Evolutionary conservation across 2,797 vertebrate species (phyloP).

Genomic region (Eupleurogrammus muticus): DNA sequence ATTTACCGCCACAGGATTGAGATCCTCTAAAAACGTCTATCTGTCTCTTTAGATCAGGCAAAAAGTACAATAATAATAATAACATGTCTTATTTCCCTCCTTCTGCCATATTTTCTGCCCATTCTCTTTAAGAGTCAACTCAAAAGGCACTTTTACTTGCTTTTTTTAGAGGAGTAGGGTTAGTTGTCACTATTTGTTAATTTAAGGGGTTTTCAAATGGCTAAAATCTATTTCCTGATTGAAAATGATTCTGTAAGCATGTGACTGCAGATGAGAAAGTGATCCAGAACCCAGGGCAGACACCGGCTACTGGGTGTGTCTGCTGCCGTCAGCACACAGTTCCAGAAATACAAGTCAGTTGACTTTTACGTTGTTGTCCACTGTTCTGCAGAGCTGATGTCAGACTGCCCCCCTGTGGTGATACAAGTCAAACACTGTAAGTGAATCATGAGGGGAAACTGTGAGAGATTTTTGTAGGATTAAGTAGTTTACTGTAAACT

Average conservation of each 20-base stretch:
- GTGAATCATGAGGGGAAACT: background rate
- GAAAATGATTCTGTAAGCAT: background rate
- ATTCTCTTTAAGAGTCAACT: no score
- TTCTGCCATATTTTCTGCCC: no score
- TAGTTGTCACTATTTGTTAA: no score
- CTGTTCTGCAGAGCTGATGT: background rate
- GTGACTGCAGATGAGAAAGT: slow-evolving; percentile 17
- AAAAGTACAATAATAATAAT: no score
- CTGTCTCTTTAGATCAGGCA: no score
- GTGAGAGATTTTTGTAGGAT: background rate
- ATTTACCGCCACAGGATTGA: no score
- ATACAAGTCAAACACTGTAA: background rate
- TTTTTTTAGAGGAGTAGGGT: no score
- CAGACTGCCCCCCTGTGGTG: slow-evolving; percentile 56
- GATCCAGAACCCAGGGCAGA: slow-evolving; percentile 35
- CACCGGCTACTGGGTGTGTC: slow-evolving; percentile 57
- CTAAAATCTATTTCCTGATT: no score
- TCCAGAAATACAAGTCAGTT: slow-evolving; percentile 62
- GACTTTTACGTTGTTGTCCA: slow-evolving; percentile 30
- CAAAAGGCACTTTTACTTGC: no score
- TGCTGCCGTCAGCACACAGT: background rate
- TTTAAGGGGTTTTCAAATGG: no score
- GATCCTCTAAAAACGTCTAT: no score
- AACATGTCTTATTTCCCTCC: no score
- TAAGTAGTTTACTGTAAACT: background rate